Evolutionary conservation across 2,113 vertebrate genomes (phyloP), one percentile per base, ranked within the genome.

Genomic region (Dinomys branickii): DNA sequence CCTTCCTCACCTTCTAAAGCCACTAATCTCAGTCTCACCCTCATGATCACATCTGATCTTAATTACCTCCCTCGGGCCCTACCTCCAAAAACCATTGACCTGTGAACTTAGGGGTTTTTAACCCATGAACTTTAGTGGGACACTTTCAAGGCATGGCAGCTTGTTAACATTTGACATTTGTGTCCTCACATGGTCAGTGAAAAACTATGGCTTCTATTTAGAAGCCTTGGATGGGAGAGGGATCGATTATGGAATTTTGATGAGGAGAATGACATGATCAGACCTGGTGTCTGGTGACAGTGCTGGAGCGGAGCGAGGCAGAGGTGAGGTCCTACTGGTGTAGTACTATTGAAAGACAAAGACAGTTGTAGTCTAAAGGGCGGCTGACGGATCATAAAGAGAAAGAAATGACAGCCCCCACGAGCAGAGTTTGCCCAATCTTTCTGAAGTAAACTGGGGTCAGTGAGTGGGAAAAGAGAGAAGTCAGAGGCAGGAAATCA

Each of bases 381-480:
- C 85, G 86, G 11, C 8, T 28, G 38, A 63, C 54, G 50, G 14
- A 69, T 82, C 52, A 9, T 30, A 20, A 22, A 52, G 56, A 90
- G 47, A 50, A n/a, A 56, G 58, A 14, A 81, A 58, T 87, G 81
- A 81, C 35, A 71, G 81, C 88, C 59, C 50, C 19, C 33, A 3
- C 81, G 81, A 88, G 69, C 24, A 61, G 77, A 73, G 83, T 87
- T 88, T 86, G n/a, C 69, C 20, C 78, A 90, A 88, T 50, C 65
- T 96, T 96, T 93, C 85, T 54, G 59, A 94, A 92, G 61, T 52
- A 95, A 90, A 75, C 30, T 41, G 56, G 89, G 87, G 44, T 94
- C 89, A 82, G 63, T 47, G 88, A 88, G 50, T 87, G 61, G 81
- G 54, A 88, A 85, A 88, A 86, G 77, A 88, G 87, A 93, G 85